Evolutionary conservation across 2,888 invertebrate species (phyloP), one percentile per base, ranked within the genome.

Genomic region (Cylindroiulus punctatus): DNA sequence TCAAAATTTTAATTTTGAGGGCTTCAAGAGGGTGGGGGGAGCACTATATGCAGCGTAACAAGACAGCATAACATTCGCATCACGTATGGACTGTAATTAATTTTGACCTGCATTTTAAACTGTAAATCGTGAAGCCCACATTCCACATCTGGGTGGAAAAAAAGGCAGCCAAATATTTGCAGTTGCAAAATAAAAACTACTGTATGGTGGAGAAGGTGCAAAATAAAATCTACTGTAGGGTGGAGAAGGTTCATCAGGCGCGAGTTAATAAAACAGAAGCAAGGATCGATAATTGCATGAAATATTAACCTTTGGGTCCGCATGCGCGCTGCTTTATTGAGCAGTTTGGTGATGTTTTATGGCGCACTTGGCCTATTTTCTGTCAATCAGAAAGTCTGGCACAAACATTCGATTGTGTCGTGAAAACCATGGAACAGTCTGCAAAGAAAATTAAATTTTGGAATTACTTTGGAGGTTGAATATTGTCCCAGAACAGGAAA

Each of bases 81-180:
- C 65, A 65, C 65, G 65, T 65, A n/a, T 65, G 44, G 65, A 65
- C 65, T 65, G 26, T 26, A 65, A 65, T 65, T 65, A 65, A 65
- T 65, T 65, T 26, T 65, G 65, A 65, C 65, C 65, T 65, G 65
- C 65, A 22, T 65, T 26, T 65, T 26, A 26, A 65, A 12, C 0
- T 26, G 12, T 26, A 65, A 65, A 65, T 65, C 65, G 65, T 65
- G 65, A 65, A 65, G 0, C 10, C 26, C 65, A 65, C 65, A 65
- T 65, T 65, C 65, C 12, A n/a, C n/a, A n/a, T n/a, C n/a, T n/a
- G n/a, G n/a, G n/a, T n/a, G 26, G 65, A 12, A 44, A 12, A 8
- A 65, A 65, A 65, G 7, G 26, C 26, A 65, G 26, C 44, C 44
- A 44, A 26, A 65, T 26, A 26, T 65, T 65, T 7, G 26, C 26